Evolutionary conservation across 1,140 invertebrate species (phyloP), one percentile per base, ranked within the genome.

Genomic region (Solen grandis): DNA sequence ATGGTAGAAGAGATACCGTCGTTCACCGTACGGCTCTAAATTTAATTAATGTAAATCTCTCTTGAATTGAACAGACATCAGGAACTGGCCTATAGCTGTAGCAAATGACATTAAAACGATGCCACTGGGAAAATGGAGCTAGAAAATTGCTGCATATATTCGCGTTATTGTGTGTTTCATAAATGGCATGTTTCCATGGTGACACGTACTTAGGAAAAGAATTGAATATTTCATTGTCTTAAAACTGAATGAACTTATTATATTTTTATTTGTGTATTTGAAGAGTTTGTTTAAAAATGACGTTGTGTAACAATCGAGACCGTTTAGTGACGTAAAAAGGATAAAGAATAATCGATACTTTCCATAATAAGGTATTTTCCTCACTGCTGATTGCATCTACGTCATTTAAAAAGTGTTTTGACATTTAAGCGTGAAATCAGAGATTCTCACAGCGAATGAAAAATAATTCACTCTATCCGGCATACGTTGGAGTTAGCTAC

Each of bases 81-180:
- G 52, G 33, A 38, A 78, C 50, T 78, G 52, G n/a, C 35, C 35
- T 27, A 38, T 78, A 78, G 50, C 54, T 50, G 54, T 78, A 78
- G 52, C 63, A 78, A 65, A 78, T 62, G 75, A 66, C 75, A 78
- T 78, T 78, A 66, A 66, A 59, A 69, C 50, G 62, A 65, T 50
- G 63, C 75, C 65, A 68, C 54, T 38, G 65, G 65, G 52, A 33
- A 69, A 78, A 76, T 46, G 55, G 41, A 69, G 65, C 62, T 60
- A 52, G 75, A 78, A 68, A 54, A 76, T 78, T 55, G 75, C 65
- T 66, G 75, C 63, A 78, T 78, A 78, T 78, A 68, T 78, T 78
- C 75, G 55, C 69, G 75, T 78, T 78, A 41, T 57, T 69, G 41
- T 69, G 75, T 69, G 75, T 65, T 78, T 78, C 69, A 78, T 73